These are phyloP conservation scores for Athalia rosae DNA, from an alignment of 2,888 invertebrate species.

Conservation along the genomic window DNA sequence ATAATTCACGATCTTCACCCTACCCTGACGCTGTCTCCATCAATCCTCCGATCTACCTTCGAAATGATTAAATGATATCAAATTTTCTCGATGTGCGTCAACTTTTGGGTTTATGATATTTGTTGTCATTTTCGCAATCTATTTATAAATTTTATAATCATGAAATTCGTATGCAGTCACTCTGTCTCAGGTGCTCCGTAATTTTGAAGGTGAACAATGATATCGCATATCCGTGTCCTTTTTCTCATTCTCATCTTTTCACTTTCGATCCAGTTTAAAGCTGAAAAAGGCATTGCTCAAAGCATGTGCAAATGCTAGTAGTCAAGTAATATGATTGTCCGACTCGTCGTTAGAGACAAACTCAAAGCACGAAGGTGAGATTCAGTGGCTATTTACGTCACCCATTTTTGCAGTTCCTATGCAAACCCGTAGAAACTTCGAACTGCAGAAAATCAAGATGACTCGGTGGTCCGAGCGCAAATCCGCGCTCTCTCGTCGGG, in stretches of 20 bases:
- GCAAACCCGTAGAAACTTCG: neutral
- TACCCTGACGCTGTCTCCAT: conserved; percentile 6
- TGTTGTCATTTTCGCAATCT: too few species aligned
- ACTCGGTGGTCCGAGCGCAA: conserved; percentile 37
- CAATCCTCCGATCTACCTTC: neutral
- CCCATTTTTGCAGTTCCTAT: too few species aligned
- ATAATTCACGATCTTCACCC: conserved; percentile 1
- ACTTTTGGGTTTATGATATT: too few species aligned
- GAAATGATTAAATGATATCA: too few species aligned
- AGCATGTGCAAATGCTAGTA: too few species aligned
- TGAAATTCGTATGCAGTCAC: neutral
- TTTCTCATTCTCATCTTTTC: too few species aligned
- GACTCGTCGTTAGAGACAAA: conserved; percentile 6
- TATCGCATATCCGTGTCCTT: conserved; percentile 18
- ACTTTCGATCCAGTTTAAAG: neutral
- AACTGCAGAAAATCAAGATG: conserved; percentile 25
- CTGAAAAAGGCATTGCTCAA: too few species aligned
- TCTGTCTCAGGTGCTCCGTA: conserved; percentile 26
- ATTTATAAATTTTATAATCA: too few species aligned
- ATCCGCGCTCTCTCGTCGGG: conserved; percentile 17
- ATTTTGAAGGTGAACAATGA: conserved; percentile 34
- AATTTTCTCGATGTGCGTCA: too few species aligned
- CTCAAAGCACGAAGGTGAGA: too few species aligned
- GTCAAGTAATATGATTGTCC: too few species aligned
- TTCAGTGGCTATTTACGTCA: too few species aligned